Conservation (phyloP, 1,140 invertebrate genomes). For the Cheumatopsyche charites region DNA sequence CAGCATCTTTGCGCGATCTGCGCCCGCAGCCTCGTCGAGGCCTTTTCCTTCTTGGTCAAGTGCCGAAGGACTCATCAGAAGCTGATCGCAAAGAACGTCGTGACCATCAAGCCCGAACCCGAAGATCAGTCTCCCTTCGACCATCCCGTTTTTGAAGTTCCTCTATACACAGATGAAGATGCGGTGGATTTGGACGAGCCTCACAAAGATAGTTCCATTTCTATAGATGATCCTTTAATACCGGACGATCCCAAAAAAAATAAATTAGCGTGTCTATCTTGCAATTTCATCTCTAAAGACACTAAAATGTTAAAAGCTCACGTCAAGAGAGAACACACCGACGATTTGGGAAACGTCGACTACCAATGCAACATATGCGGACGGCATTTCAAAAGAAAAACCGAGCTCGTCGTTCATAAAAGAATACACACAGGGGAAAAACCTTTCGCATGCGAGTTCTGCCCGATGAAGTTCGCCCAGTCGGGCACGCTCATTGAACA, state of each 20-base stretch:
- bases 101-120: no score
- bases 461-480: constrained; percentile 61
- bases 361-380: constrained; percentile 66
- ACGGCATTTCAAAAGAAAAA: constrained; percentile 60
- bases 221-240: no score
- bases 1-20: neutral
- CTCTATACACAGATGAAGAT: no score
- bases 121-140: no score
- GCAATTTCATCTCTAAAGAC: neutral
- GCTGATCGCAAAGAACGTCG: neutral
- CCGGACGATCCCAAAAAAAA: neutral
- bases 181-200: no score
- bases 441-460: constrained; percentile 64
- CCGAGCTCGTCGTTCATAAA: constrained; percentile 57
- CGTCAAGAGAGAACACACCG: neutral
- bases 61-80: neutral
- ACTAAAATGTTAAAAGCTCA: neutral
- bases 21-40: neutral
- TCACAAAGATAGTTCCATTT: no score
- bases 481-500: constrained; percentile 56
- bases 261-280: neutral
- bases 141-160: no score
- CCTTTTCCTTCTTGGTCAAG: neutral
- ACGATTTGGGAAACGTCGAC: constrained; percentile 39
- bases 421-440: constrained; percentile 69